phyloP scores from a whole-genome alignment of 2,113 vertebrate species.

The Zosterops japonicus region DNA sequence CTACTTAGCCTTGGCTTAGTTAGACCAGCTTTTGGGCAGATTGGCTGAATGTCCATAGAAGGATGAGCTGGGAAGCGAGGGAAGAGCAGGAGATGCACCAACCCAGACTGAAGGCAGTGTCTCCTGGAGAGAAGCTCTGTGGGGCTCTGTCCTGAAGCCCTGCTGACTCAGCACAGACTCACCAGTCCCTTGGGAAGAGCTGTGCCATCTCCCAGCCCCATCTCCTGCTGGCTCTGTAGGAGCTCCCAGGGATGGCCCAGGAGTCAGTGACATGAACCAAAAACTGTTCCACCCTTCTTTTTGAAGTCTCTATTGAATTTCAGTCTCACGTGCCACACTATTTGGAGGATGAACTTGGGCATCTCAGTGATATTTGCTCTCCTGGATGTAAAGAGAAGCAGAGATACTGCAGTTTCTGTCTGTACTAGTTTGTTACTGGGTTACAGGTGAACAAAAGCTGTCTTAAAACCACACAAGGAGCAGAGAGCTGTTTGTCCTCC shows the following conservation, averaged over 20 bases:
- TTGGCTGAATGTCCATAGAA: neutral
- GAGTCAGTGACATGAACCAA: neutral
- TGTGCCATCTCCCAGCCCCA: neutral
- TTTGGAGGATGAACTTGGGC: neutral
- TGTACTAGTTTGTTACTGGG: neutral
- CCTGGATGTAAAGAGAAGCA: neutral
- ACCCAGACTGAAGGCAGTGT: neutral
- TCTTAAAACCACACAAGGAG: neutral
- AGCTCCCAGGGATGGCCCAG: neutral
- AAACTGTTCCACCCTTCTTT: fast-evolving
- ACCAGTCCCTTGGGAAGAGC: fast-evolving
- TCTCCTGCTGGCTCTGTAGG: neutral
- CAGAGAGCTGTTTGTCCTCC: neutral
- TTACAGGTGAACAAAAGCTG: neutral
- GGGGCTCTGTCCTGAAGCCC: neutral
- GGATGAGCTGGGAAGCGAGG: fast-evolving
- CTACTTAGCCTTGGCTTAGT: neutral
- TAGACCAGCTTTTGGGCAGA: neutral
- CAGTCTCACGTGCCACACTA: fast-evolving
- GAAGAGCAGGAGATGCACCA: neutral
- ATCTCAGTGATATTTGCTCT: neutral
- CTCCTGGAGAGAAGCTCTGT: fast-evolving
- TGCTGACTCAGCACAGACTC: neutral
- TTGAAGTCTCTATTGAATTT: neutral
- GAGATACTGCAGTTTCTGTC: neutral